Evolutionary conservation across 2,797 vertebrate genomes (phyloP).

Genomic region (Ctenochaetus hawaiiensis): DNA sequence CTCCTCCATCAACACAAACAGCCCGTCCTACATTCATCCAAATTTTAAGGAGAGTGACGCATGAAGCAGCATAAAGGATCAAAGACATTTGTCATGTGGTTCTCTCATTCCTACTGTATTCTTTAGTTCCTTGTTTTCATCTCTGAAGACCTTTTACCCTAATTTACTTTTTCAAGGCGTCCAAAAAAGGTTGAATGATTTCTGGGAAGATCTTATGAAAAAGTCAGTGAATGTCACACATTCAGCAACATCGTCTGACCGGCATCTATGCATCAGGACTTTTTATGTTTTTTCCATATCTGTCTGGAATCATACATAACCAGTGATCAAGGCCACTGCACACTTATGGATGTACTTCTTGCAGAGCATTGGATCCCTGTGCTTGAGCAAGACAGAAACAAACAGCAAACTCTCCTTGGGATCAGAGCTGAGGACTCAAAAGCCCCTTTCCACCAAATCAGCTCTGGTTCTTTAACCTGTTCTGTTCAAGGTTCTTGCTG

Average conservation of each 20-base stretch:
- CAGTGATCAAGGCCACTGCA: neutral
- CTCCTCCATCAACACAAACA: conserved; percentile 53
- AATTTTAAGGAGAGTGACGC: conserved; percentile 67
- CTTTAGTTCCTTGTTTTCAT: conserved; percentile 14
- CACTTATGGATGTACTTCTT: conserved; percentile 13
- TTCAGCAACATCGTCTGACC: neutral
- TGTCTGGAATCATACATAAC: neutral
- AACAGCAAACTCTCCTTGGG: neutral
- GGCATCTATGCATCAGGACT: neutral
- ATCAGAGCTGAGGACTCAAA: conserved; percentile 1
- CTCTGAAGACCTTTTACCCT: neutral
- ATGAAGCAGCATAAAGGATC: conserved; percentile 32
- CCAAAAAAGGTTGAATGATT: neutral
- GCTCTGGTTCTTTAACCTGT: too few species aligned
- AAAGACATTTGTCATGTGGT: neutral
- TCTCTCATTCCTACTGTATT: neutral
- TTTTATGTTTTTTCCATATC: neutral
- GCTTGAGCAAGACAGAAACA: neutral
- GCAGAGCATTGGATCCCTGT: neutral
- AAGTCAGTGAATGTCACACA: conserved; percentile 8
- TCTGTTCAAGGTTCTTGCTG: too few species aligned
- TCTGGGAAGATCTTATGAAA: neutral
- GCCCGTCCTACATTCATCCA: conserved; percentile 63
- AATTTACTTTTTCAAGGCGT: neutral
- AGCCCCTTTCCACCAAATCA: too few species aligned